Base-by-base conservation (phyloP, 1,140 invertebrate genomes). In the Hypothenemus hampei region DNA sequence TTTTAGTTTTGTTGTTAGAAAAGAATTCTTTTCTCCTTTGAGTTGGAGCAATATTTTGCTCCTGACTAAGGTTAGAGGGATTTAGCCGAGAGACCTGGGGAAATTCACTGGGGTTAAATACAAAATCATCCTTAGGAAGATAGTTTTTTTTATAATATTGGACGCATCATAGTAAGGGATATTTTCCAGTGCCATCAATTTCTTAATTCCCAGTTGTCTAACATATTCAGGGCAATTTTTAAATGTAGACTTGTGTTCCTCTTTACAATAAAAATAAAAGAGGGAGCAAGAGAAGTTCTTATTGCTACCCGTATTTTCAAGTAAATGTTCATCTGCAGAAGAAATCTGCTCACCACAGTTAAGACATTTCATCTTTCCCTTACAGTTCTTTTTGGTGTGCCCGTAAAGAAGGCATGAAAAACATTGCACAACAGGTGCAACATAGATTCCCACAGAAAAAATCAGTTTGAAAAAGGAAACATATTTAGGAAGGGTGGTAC, bases 301-400 rank as follows among this genome's bases (percentile, higher is more conserved):
- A 19, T 7, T 40, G 35, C 15, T 21, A n/a, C n/a, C n/a, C 8
- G 18, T 29, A 31, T 20, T 16, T 19, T 35, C 45, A 7, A 7
- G 2, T 18, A 10, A 10, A 35, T 35, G 5, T 35, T 48, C 13
- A 8, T 50, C 19, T n/a, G n/a, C n/a, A n/a, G n/a, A n/a, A n/a
- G n/a, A n/a, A 19, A 29, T 19, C 20, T 24, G 16, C 15, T 23
- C 22, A 5, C 23, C 37, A 29, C 50, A 53, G 21, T 43, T 53
- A 15, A 35, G 16, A 21, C 47, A 50, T 23, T 13, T 36, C 20
- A n/a, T 23, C 31, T 53, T 53, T 5, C 37, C 50, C 15, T 44
- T 53, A 21, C 50, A 53, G 20, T 53, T 37, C 7, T 53, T 45
- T 46, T 44, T 53, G 7, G 50, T 53, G 19, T 53, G 50, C 4